Evolutionary conservation across 1,140 invertebrate species (phyloP).

Genomic region (Ceratitis capitata): DNA sequence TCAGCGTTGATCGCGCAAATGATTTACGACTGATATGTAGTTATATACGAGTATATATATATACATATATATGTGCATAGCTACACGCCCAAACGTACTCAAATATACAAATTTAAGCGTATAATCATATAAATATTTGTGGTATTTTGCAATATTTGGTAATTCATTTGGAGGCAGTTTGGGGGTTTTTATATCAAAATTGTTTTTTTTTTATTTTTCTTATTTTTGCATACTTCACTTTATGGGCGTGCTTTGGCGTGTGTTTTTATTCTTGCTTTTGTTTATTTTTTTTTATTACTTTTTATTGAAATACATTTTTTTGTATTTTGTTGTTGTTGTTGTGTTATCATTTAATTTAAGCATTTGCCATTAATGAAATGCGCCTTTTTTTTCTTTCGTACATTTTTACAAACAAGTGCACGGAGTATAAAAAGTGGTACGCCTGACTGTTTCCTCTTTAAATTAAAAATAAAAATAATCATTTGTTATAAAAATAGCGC

Average conservation of each 20-base stretch:
- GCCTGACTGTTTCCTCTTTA: too few species aligned
- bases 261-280: not conserved
- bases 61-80: not conserved
- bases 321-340: not conserved
- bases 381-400: too few species aligned
- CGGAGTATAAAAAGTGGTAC: too few species aligned
- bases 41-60: not conserved
- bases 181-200: not conserved
- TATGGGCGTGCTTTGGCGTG: not conserved
- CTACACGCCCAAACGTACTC: not conserved
- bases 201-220: not conserved
- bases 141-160: not conserved
- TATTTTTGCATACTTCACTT: not conserved
- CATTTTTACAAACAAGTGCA: too few species aligned
- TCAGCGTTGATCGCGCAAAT: constrained; percentile 1
- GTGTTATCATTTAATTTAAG: not conserved
- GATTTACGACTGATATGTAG: not conserved
- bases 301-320: not conserved
- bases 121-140: not conserved
- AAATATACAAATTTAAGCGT: not conserved
- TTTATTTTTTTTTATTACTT: not conserved
- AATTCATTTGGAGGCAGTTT: not conserved
- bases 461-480: too few species aligned
- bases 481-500: too few species aligned
- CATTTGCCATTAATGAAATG: not conserved